Conservation (phyloP, 2,888 invertebrate species). For the Lissocephala sabroskyi region DNA sequence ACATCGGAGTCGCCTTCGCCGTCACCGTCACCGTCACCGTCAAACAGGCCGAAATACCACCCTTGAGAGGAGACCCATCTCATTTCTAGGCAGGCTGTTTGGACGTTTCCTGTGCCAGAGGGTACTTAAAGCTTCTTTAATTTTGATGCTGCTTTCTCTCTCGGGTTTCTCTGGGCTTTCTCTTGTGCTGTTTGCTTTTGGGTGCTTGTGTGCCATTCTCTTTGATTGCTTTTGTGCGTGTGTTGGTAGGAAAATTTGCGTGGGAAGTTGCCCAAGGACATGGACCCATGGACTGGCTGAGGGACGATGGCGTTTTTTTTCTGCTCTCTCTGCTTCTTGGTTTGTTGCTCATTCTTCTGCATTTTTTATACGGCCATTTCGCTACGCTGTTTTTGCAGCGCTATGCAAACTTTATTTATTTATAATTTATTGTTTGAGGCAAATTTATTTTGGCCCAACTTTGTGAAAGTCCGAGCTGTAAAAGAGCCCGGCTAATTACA, state of each 20-base stretch:
- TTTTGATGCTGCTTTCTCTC: slow-evolving; percentile 61
- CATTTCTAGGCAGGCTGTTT: slow-evolving; percentile 9
- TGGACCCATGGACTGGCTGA: slow-evolving; percentile 51
- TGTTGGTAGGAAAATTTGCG: slow-evolving; percentile 53
- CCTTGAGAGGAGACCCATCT: too few relatives aligned
- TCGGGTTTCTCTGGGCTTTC: slow-evolving; percentile 34
- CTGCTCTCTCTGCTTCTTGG: slow-evolving; percentile 14
- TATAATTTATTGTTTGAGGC: slow-evolving; percentile 36
- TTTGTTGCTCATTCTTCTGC: slow-evolving; percentile 2
- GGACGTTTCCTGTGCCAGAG: slow-evolving; percentile 31
- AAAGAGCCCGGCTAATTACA: slow-evolving; percentile 20
- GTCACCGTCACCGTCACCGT: too few relatives aligned
- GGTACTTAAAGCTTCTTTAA: slow-evolving; percentile 66
- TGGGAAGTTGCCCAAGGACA: slow-evolving; percentile 65
- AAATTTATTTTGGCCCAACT: slow-evolving; percentile 35
- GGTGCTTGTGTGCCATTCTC: slow-evolving; percentile 26
- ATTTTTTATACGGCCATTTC: slow-evolving; percentile 13
- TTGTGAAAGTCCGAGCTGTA: slow-evolving; percentile 22
- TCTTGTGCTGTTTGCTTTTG: slow-evolving; percentile 11
- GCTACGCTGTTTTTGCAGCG: slow-evolving; percentile 17
- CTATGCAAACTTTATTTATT: slow-evolving; percentile 41
- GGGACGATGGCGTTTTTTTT: slow-evolving; percentile 15
- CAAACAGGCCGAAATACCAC: too few relatives aligned
- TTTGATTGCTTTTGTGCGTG: slow-evolving; percentile 31
- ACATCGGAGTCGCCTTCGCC: too few relatives aligned